Percentiles rank a stretch among this genome's conserved stretches.
Conservation (phyloP, 2,797 vertebrate species). For the Urophycis tenuis region DNA sequence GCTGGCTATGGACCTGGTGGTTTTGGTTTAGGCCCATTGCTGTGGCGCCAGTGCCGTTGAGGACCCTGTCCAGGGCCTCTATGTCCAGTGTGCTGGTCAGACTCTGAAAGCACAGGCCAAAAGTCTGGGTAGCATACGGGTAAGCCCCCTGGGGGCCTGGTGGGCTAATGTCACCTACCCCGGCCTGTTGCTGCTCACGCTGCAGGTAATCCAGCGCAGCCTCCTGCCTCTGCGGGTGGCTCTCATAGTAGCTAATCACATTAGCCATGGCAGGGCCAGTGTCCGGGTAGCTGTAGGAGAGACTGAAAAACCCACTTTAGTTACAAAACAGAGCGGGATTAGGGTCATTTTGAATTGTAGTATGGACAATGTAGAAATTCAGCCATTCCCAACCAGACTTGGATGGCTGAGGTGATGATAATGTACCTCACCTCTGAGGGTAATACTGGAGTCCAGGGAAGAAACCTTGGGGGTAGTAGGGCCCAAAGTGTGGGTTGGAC, state of each 20-base stretch:
- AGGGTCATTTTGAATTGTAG: background rate
- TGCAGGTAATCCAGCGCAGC: constrained; percentile 56
- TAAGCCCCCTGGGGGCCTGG: constrained; percentile 38
- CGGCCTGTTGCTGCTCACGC: constrained; percentile 37
- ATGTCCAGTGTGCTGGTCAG: background rate
- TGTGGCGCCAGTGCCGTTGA: background rate
- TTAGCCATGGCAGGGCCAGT: constrained; percentile 54
- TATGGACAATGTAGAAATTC: background rate
- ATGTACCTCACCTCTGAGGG: constrained; percentile 66
- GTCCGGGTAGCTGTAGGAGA: constrained; percentile 60
- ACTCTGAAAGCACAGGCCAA: background rate
- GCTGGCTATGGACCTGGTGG: background rate
- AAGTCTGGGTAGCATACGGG: constrained; percentile 25
- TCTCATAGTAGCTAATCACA: constrained; percentile 54
- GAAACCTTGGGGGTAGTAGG: constrained; percentile 58
- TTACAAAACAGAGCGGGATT: background rate
- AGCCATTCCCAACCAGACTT: background rate
- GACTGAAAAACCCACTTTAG: constrained; percentile 54
- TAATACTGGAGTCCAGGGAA: constrained; percentile 61
- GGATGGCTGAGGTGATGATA: background rate
- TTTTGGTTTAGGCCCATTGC: background rate
- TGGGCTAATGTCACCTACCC: background rate
- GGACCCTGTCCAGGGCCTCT: background rate
- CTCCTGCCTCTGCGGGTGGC: constrained; percentile 59
- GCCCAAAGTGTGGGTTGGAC: constrained; percentile 44